phyloP scores from a whole-genome alignment of 2,113 vertebrate species.

The Colaptes auratus region DNA sequence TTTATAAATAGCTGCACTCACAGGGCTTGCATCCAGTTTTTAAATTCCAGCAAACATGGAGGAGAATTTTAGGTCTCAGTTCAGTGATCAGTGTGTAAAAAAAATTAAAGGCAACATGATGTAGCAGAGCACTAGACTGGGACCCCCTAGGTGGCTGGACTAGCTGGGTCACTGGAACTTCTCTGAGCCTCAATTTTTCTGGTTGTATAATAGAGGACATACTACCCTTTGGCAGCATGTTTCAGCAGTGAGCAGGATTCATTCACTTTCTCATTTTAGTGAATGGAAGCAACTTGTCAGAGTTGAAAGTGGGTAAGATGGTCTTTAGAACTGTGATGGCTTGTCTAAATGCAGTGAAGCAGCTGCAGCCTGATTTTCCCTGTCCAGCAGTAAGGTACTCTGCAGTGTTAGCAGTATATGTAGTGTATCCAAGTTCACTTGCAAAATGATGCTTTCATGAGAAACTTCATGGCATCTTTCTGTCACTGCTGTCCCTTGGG shows the following conservation, averaged over 20 bases:
- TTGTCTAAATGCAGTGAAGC: background rate
- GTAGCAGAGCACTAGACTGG: background rate
- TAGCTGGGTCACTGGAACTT: background rate
- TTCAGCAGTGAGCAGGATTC: background rate
- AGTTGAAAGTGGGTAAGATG: background rate
- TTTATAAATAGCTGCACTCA: background rate
- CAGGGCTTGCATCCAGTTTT: constrained; percentile 5
- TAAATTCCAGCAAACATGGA: background rate
- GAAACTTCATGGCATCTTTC: background rate
- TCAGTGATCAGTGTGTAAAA: background rate
- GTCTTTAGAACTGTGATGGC: background rate
- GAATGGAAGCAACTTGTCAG: background rate
- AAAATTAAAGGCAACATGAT: background rate
- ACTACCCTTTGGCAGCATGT: background rate
- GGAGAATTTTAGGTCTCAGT: background rate
- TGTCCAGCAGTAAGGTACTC: background rate
- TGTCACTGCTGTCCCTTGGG: background rate
- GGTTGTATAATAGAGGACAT: background rate
- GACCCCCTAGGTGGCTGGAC: background rate
- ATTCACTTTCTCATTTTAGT: background rate
- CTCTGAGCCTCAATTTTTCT: background rate
- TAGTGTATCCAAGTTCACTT: background rate
- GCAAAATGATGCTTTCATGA: background rate
- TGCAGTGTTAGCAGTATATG: background rate
- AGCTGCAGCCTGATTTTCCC: background rate